Conservation (phyloP, 2,113 vertebrate species). For the Leucosticte australis region DNA sequence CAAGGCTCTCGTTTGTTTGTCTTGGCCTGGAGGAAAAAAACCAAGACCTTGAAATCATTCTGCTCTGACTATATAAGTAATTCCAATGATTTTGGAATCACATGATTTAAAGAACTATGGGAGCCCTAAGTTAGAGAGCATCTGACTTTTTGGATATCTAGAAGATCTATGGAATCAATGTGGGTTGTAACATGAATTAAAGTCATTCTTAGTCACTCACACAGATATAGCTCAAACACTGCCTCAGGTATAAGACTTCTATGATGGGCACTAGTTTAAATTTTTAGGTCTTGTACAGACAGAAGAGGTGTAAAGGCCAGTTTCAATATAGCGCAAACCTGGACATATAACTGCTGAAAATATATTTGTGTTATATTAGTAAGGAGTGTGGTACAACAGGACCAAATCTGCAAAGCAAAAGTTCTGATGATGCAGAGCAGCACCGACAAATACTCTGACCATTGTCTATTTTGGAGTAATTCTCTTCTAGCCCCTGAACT, state of each 20-base stretch:
- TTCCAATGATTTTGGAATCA: background rate
- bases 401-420: background rate
- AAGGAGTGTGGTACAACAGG: background rate
- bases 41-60: background rate
- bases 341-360: background rate
- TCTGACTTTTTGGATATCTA: background rate
- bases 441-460: background rate
- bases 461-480: background rate
- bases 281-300: background rate
- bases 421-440: background rate
- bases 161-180: background rate
- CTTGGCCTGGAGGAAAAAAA: background rate
- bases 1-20: background rate
- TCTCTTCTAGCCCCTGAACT: background rate
- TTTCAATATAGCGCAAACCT: background rate
- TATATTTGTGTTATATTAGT: background rate
- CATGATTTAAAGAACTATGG: background rate
- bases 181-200: background rate
- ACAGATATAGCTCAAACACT: background rate
- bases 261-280: background rate
- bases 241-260: background rate
- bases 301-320: background rate
- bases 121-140: background rate
- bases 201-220: background rate
- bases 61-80: background rate